Conservation (phyloP, 35 echinoderm and acorn worm genomes). For the Holothuria glaberrima region DNA sequence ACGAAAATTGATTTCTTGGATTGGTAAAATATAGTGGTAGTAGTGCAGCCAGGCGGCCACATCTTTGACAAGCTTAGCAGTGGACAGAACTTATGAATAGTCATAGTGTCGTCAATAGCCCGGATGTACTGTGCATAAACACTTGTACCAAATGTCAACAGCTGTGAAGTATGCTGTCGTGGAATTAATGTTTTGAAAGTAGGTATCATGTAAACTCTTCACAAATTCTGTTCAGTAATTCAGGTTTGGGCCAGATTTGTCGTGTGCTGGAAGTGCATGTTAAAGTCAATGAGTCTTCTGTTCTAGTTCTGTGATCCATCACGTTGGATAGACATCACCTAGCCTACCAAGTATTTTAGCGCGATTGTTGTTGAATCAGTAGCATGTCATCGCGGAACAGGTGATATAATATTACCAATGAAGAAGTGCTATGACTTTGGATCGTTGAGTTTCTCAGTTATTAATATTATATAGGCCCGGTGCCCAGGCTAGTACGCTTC, state of each 20-base stretch:
- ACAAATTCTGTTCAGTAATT: neutral
- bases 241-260: neutral
- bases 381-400: too few relatives aligned
- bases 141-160: constrained; percentile 5
- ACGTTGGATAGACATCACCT: neutral
- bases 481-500: too few relatives aligned
- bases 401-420: too few relatives aligned
- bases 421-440: too few relatives aligned
- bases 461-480: too few relatives aligned
- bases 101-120: neutral
- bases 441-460: too few relatives aligned
- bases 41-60: too few relatives aligned
- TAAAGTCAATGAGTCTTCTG: neutral
- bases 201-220: neutral
- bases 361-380: too few relatives aligned
- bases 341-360: neutral
- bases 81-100: neutral
- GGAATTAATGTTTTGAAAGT: neutral
- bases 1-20: too few relatives aligned
- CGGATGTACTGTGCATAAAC: neutral
- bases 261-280: neutral
- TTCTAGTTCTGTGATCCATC: neutral
- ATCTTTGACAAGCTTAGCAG: too few relatives aligned
- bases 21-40: too few relatives aligned
- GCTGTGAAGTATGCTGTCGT: constrained; percentile 32